These are phyloP conservation scores for Harpegnathos saltator DNA, from an alignment of 1,140 invertebrate genomes.

Conservation along the genomic window DNA sequence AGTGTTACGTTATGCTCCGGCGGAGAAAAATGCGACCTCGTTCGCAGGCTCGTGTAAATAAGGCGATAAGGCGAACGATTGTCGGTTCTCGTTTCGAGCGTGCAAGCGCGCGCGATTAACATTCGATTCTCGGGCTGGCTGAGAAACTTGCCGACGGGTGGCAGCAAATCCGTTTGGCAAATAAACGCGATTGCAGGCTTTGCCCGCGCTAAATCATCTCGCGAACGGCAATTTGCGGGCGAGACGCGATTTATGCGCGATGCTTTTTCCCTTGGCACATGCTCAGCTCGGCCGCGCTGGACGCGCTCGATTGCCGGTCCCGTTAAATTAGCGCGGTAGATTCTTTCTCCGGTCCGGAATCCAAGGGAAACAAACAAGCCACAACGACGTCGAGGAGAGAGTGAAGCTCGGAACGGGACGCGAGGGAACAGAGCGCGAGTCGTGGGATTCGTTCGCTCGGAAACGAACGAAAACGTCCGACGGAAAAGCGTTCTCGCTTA, in stretches of 20 bases:
- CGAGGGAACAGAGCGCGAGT: no score
- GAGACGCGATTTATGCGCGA: conserved; percentile 48
- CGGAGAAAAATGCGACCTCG: not conserved
- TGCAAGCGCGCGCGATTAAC: not conserved
- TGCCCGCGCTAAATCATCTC: conserved; percentile 43
- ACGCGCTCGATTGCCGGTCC: not conserved
- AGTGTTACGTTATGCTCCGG: not conserved
- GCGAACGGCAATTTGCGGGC: conserved; percentile 38
- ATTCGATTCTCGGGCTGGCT: not conserved
- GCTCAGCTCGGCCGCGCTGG: not conserved
- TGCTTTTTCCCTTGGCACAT: conserved; percentile 38
- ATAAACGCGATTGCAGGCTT: not conserved
- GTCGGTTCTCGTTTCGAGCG: not conserved
- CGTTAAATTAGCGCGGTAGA: conserved; percentile 36
- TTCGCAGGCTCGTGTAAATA: not conserved
- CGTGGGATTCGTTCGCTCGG: no score
- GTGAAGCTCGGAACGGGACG: no score
- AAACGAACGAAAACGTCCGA: no score
- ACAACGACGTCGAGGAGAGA: no score
- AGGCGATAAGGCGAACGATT: not conserved
- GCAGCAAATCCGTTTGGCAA: conserved; percentile 10
- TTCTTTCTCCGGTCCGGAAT: not conserved
- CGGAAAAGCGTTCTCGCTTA: no score
- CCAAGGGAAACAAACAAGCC: conserved; percentile 34
- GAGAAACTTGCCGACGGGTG: conserved; percentile 29